Percentiles rank a stretch among this genome's conserved stretches.
Evolutionary conservation across 1,140 invertebrate genomes (phyloP).

Genomic region (Drosophila mojavensis): DNA sequence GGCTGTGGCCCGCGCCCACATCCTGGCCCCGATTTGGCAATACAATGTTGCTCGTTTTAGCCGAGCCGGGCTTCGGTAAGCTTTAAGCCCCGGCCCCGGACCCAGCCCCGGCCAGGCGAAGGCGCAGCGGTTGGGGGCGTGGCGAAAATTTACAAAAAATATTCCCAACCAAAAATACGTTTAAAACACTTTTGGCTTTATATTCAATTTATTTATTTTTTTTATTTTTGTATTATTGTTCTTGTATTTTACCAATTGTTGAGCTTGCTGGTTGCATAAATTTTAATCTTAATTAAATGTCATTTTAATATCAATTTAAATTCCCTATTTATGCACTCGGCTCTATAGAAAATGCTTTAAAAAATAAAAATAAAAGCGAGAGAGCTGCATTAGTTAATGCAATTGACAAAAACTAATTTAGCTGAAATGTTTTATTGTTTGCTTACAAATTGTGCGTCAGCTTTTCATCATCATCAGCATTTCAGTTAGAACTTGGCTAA

Average conservation of each 20-base stretch:
- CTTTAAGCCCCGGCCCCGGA: conserved; percentile 43
- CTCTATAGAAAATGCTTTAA: not conserved
- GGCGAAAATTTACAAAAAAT: conserved; percentile 72
- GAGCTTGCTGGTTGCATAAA: conserved; percentile 54
- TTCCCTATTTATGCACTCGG: conserved; percentile 12
- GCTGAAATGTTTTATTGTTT: conserved; percentile 75
- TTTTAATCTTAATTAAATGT: conserved; percentile 77
- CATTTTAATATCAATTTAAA: conserved; percentile 68
- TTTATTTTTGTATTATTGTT: not conserved
- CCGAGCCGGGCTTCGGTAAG: conserved; percentile 53
- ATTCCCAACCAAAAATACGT: conserved; percentile 45
- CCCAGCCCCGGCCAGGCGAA: conserved; percentile 44
- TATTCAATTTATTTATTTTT: conserved; percentile 22
- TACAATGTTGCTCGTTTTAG: conserved; percentile 75
- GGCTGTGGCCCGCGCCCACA: conserved; percentile 45
- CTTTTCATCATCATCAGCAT: conserved; percentile 68
- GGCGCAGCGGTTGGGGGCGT: conserved; percentile 22
- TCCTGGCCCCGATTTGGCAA: conserved; percentile 46
- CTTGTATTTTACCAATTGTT: conserved; percentile 22
- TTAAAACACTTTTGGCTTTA: conserved; percentile 37
- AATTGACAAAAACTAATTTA: conserved; percentile 77
- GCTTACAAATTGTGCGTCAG: conserved; percentile 70
- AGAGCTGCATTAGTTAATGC: conserved; percentile 62
- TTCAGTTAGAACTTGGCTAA: conserved; percentile 52
- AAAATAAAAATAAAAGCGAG: not conserved